Base-by-base conservation (phyloP, 2,113 vertebrate species). In the Aldabrachelys gigantea region DNA sequence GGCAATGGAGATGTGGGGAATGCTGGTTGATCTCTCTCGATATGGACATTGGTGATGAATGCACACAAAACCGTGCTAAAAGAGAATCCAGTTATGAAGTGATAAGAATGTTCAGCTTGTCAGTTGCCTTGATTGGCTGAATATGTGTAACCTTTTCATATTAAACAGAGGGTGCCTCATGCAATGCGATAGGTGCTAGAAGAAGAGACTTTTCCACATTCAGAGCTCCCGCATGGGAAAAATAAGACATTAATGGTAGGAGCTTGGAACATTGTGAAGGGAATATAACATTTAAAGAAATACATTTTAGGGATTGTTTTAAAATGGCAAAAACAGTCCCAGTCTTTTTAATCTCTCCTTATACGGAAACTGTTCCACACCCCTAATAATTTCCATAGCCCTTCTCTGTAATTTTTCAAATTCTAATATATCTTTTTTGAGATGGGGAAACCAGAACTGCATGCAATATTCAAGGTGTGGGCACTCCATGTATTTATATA, bases 41-140 rank as follows among this genome's bases (percentile, higher is more conserved):
- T 92, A 93, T 95, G 91, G 83, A 82, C 84, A 92, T 96, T 44
- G 72, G 89, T 94, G 94, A 91, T 94, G 88, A 97, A 96, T 31
- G 79, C 62, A 87, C 90, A 89, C 29, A 84, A 84, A 87, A 94
- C 14, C 22, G 17, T n/a, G 49, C 80, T n/a, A 85, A 91, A 22
- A 94, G 92, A 91, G 25, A 97, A 96, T 94, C 87, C 84, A 97
- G 88, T 91, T 91, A 92, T 72, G 54, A 94, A 92, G 78, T 1
- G 6, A 94, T 96, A 97, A 83, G 91, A 95, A 88, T 38, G 25
- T 14, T 93, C 88, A 91, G 89, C 50, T 72, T 4, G 19, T 47
- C 53, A 80, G 53, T 76, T 9, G 22, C 31, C 24, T 80, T 85
- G 87, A 69, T 82, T 85, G 83, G 62, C 35, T 85, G 85, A 91